Conservation (phyloP, 2,113 vertebrate genomes). For the Xiphophorus couchianus region DNA sequence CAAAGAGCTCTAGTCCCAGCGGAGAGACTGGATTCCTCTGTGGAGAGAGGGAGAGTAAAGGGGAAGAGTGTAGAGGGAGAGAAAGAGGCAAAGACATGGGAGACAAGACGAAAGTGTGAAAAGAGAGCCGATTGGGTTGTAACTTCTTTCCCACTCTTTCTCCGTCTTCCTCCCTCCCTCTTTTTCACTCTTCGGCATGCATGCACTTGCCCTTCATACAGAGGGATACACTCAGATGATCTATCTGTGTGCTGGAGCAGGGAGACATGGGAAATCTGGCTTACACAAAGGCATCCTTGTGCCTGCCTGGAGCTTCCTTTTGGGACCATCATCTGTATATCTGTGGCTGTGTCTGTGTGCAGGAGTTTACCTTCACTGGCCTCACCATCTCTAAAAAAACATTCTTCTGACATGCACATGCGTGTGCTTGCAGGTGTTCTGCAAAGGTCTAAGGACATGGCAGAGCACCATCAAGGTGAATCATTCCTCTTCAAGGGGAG, state of each 20-base stretch:
- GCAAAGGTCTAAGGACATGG: slow-evolving; percentile 59
- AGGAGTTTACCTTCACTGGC: slow-evolving; percentile 57
- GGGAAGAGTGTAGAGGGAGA: slow-evolving; percentile 40
- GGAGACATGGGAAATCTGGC: slow-evolving; percentile 74
- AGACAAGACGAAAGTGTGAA: slow-evolving; percentile 66
- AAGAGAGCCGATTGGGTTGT: slow-evolving; percentile 54
- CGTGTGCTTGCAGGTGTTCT: slow-evolving; percentile 24
- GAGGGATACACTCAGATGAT: slow-evolving; percentile 67
- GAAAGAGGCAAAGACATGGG: slow-evolving; percentile 48
- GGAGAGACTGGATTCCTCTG: slow-evolving; percentile 76
- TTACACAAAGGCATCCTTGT: slow-evolving; percentile 75
- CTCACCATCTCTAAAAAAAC: slow-evolving; percentile 29
- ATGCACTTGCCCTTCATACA: slow-evolving; percentile 79
- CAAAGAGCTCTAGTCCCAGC: slow-evolving; percentile 77
- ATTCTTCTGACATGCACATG: slow-evolving; percentile 10
- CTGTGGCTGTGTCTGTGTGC: slow-evolving; percentile 47
- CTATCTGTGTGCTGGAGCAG: slow-evolving; percentile 71
- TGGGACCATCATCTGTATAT: slow-evolving; percentile 44
- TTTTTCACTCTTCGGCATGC: slow-evolving; percentile 58
- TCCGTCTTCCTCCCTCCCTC: slow-evolving; percentile 27
- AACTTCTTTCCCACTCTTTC: slow-evolving; percentile 57
- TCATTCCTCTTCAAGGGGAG: slow-evolving; percentile 29
- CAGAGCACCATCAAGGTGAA: slow-evolving; percentile 37
- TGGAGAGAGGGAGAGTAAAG: slow-evolving; percentile 57
- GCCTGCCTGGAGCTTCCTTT: slow-evolving; percentile 73